Evolutionary conservation across 2,888 invertebrate genomes (phyloP), one percentile per base, ranked within the genome.

Genomic region (Chalcosyrphus nemorum): DNA sequence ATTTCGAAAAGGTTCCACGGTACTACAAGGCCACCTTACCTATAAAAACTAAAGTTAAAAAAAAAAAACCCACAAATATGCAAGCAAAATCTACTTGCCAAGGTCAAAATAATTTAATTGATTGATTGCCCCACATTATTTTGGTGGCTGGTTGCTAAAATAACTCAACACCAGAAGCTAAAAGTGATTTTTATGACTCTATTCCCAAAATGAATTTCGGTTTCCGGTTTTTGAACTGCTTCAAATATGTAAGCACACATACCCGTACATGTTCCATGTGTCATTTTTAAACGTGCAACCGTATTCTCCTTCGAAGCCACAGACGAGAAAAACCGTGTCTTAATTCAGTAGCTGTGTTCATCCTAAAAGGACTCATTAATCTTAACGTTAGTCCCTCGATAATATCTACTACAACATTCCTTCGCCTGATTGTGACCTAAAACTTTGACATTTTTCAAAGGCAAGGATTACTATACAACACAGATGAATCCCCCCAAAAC

Each of bases 321-420:
- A 13, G 59, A n/a, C n/a, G n/a, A n/a, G n/a, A n/a, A n/a, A n/a
- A 7, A 29, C 29, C 2, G 29, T 45, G 24, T 61, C 65, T 47
- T 75, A 66, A 76, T 68, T 76, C 76, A 72, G 81, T 82, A 82
- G 81, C 81, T 45, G 66, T 82, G 77, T 77, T 81, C 54, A 47
- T 19, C 65, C 41, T 82, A 77, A 82, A 82, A 82, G 81, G 77
- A 82, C 66, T 61, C 66, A 82, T 82, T 72, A 82, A 82, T 82
- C 61, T 77, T 21, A 72, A 54, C 27, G 63, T 71, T 61, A 13
- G 24, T n/a, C 35, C 41, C 38, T 50, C 24, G 76, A 71, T 70
- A 59, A 59, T 38, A 77, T 76, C 81, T 66, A 11, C 66, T 41
- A 72, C 71, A 82, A 43, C 52, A 82, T 72, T 82, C 81, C 59